Evolutionary conservation across 2,113 vertebrate species (phyloP), one percentile per base, ranked within the genome.

Genomic region (Osmerus mordax): DNA sequence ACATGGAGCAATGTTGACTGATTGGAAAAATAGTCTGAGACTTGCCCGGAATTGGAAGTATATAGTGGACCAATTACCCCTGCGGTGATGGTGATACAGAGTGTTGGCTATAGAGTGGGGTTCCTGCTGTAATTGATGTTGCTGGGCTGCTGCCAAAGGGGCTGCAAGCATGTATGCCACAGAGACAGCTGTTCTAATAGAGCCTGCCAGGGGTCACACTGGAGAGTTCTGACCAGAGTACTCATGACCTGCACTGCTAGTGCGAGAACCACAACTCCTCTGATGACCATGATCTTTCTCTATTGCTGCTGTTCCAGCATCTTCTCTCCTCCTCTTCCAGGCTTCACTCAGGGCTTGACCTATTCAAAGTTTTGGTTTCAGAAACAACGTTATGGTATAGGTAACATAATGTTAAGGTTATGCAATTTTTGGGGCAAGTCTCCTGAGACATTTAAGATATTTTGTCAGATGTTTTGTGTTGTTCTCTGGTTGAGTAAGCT

Each of bases 51-150:
- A 91, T 88, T 85, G 85, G 78, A 80, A 87, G 83, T 86, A 80
- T 86, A 88, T 85, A 85, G 82, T 67, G 74, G 84, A 87, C 82
- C 90, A 90, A 91, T 90, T 90, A 91, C 87, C 89, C 88, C 77
- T 62, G 73, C 72, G 84, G 89, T 86, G 83, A 90, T 86, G 87
- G 84, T 85, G 86, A 90, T 87, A 83, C 81, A 88, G 65, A 65
- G 70, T 78, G 71, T 84, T 80, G 78, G 88, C 84, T 86, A 84
- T 84, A 87, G 85, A 82, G 78, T 61, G 81, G 71, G 75, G 76
- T 68, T 74, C 75, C 76, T 85, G 84, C 75, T 78, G 83, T 87
- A 89, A 90, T 89, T 89, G 89, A 90, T 90, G 88, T 86, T 86
- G 89, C 85, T 81, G 13, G 59, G 82, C 84, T 83, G 78, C 84